A percentile compares a stretch with the other conserved stretches of the same genome.
These are phyloP conservation scores for Trilocha varians DNA, from an alignment of 2,888 invertebrate species.

Conservation along the genomic window DNA sequence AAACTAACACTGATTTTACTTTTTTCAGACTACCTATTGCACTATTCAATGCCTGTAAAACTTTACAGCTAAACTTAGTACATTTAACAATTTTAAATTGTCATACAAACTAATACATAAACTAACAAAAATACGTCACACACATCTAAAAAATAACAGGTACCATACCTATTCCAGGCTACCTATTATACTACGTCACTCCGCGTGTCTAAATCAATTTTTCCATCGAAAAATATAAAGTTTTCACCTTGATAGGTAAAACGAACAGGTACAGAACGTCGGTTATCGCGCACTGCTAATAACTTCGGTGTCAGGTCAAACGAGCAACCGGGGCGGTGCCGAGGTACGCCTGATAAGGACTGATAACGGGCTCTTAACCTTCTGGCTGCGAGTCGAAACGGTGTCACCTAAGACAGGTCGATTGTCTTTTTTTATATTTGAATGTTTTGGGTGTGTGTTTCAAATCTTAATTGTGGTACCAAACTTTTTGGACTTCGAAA, in stretches of 20 bases:
- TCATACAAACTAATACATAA: too few relatives aligned
- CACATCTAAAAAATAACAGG: too few relatives aligned
- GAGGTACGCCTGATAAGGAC: conserved; percentile 58
- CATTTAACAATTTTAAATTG: too few relatives aligned
- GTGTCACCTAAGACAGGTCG: conserved; percentile 26
- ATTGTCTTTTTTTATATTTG: neutral
- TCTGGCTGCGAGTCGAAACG: conserved; percentile 42
- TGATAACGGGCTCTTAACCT: conserved; percentile 73
- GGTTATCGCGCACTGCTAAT: conserved; percentile 67
- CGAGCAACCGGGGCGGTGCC: conserved; percentile 67
- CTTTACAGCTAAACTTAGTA: too few relatives aligned
- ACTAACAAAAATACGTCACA: too few relatives aligned
- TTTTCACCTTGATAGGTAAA: conserved; percentile 37
- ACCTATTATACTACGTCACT: too few relatives aligned
- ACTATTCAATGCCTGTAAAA: too few relatives aligned
- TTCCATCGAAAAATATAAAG: conserved; percentile 4
- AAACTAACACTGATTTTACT: too few relatives aligned
- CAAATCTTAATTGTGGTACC: neutral
- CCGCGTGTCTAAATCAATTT: neutral
- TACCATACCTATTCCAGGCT: too few relatives aligned
- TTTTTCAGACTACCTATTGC: too few relatives aligned
- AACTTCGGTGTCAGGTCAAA: conserved; percentile 72
- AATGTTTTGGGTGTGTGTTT: neutral
- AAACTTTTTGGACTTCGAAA: too few relatives aligned
- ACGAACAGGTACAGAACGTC: conserved; percentile 56